A percentile compares a stretch with the other conserved stretches of the same genome.
Evolutionary conservation across 1,140 invertebrate genomes (phyloP).

Genomic region (Capitella teleta): DNA sequence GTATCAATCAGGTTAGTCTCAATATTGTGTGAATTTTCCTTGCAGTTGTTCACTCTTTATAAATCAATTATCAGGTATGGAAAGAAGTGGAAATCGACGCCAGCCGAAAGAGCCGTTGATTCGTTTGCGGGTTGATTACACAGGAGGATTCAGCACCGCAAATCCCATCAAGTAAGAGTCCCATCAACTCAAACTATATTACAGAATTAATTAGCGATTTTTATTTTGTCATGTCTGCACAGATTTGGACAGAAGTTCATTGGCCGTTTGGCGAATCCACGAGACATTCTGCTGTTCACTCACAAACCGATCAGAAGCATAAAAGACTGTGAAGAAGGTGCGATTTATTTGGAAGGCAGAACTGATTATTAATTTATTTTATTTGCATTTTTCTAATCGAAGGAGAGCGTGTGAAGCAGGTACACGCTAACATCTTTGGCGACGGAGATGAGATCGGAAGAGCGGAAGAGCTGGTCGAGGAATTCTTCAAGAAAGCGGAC

Average conservation of each 20-base stretch:
- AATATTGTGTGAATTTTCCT: background rate
- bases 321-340: slow-evolving; percentile 7
- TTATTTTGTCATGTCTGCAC: slow-evolving; percentile 11
- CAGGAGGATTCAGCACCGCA: slow-evolving; percentile 42
- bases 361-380: too few relatives aligned
- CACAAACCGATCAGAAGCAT: too few relatives aligned
- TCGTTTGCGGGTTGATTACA: slow-evolving; percentile 65
- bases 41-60: background rate
- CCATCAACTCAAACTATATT: background rate
- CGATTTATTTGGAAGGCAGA: too few relatives aligned
- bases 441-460: slow-evolving; percentile 27
- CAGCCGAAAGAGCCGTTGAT: slow-evolving; percentile 70
- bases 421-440: too few relatives aligned
- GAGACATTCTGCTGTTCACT: slow-evolving; percentile 41
- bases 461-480: slow-evolving; percentile 56
- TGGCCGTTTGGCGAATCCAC: slow-evolving; percentile 49
- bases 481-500: slow-evolving; percentile 48
- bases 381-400: too few relatives aligned
- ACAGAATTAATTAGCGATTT: slow-evolving; percentile 6
- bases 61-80: slow-evolving; percentile 16
- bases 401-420: too few relatives aligned
- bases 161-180: background rate
- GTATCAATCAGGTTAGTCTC: slow-evolving; percentile 26
- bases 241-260: slow-evolving; percentile 63
- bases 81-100: slow-evolving; percentile 51